Evolutionary conservation across 2,888 invertebrate genomes (phyloP).

Genomic region (Megastigmus dorsalis): DNA sequence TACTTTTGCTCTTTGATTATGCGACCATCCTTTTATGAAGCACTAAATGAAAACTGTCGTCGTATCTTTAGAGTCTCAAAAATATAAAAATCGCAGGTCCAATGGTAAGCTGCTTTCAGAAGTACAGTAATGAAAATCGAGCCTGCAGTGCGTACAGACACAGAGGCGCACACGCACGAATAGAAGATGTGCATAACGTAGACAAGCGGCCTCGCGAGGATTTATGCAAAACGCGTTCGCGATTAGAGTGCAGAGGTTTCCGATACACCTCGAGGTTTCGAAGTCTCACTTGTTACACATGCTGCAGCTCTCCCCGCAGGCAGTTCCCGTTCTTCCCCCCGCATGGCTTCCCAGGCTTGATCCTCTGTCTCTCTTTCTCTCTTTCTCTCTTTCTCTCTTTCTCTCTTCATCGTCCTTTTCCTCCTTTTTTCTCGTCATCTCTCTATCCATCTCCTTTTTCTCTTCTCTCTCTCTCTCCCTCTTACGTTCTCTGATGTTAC

Average conservation of each 20-base stretch:
- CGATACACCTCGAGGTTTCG: conserved; percentile 59
- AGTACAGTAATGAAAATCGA: too few species aligned
- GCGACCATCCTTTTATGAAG: too few species aligned
- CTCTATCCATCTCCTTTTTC: conserved; percentile 13
- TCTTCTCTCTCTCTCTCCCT: conserved; percentile 13
- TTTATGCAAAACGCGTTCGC: conserved; percentile 29
- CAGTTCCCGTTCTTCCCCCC: background rate
- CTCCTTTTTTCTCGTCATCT: conserved; percentile 43
- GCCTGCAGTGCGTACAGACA: too few species aligned
- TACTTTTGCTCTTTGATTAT: too few species aligned
- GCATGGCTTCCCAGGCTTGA: conserved; percentile 26
- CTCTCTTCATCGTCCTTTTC: conserved; percentile 10
- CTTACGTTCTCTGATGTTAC: conserved; percentile 22
- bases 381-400: conserved; percentile 17
- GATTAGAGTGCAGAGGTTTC: conserved; percentile 54
- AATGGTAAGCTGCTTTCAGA: too few species aligned
- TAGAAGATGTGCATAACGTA: too few species aligned
- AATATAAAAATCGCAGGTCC: too few species aligned
- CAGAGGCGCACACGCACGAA: too few species aligned
- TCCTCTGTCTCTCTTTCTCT: conserved; percentile 15
- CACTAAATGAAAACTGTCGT: too few species aligned
- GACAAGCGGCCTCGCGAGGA: too few species aligned
- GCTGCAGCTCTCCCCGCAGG: background rate
- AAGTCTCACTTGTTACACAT: conserved; percentile 66
- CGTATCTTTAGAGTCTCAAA: too few species aligned